phyloP scores from a whole-genome alignment of 2,113 vertebrate species.

The Lophius piscatorius region DNA sequence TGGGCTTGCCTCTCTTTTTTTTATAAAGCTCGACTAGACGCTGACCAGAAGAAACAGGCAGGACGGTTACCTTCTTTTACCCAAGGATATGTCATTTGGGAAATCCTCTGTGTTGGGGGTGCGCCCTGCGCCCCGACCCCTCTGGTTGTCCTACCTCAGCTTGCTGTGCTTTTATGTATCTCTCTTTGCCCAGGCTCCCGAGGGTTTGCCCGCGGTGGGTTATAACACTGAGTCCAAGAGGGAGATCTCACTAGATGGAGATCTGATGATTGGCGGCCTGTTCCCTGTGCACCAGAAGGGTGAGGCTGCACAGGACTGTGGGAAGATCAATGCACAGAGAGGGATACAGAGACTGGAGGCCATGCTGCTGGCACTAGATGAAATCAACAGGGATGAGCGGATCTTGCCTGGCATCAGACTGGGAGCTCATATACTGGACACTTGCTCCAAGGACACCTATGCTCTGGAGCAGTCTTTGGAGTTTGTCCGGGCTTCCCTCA shows the following conservation, averaged over 20 bases:
- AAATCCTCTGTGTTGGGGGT: constrained; percentile 62
- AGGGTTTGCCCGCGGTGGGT: constrained; percentile 69
- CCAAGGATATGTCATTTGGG: constrained; percentile 73
- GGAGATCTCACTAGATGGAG: constrained; percentile 92
- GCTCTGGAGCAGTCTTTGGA: constrained; percentile 97
- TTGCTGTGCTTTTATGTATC: constrained; percentile 59
- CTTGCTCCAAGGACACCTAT: constrained; percentile 97
- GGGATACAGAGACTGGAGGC: constrained; percentile 98
- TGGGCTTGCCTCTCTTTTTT: constrained; percentile 34
- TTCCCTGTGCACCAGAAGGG: constrained; percentile 98
- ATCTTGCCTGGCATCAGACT: constrained; percentile 91
- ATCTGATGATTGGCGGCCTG: constrained; percentile 94
- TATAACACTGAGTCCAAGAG: constrained; percentile 83
- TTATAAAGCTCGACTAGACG: constrained; percentile 12
- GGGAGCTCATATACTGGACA: constrained; percentile 95
- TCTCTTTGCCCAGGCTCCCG: constrained; percentile 59
- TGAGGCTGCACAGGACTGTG: constrained; percentile 88
- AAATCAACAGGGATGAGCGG: constrained; percentile 89
- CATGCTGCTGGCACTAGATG: constrained; percentile 95
- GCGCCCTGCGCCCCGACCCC: constrained; percentile 63
- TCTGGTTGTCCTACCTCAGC: constrained; percentile 60
- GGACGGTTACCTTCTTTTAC: constrained; percentile 47
- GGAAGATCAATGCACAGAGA: constrained; percentile 94
- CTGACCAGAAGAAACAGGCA: constrained; percentile 33
- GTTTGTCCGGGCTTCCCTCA: constrained; percentile 95